Base-by-base conservation (phyloP, 2,797 vertebrate species). In the Gymnothorax javanicus region DNA sequence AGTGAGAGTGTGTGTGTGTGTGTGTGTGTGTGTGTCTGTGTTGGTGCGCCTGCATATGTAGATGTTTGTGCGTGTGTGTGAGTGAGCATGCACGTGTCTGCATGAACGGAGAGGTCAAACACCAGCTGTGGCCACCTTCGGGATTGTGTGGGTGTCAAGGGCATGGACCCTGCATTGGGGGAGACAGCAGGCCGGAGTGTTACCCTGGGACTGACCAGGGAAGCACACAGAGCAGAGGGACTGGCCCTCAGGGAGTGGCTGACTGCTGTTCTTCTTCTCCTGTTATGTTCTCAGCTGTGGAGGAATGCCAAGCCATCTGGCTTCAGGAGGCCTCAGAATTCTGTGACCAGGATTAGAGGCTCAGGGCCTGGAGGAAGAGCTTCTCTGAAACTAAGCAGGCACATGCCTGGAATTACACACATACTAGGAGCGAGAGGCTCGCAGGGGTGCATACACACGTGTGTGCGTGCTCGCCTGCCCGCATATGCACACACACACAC, bases 161-260 rank as follows among this genome's bases (percentile, higher is more conserved):
- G 73, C 67, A 85, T 52, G 90, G 90, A 84, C 89, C 62, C 4
- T 60, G 86, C 82, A 17, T 90, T 87, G 84, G 84, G 87, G 59
- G 87, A 83, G 88, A 90, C 89, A 88, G 87, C 88, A 90, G 88
- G 87, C 86, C 8, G 91, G 54, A 84, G 8, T 84, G 62, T 5
- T 1, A 52, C 23, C 25, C 33, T 13, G 11, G n/a, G 57, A 33
- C 60, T 15, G 5, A 27, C 4, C 88, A 93, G 91, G 87, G 83
- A 90, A 94, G 88, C 84, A 91, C 89, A 94, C 88, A 93, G 85
- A 88, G 89, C 57, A 87, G 88, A 85, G 90, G 90, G 92, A 92
- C 60, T 90, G 91, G 88, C 89, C 89, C 91, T 89, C 64, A n/a
- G 89, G 84, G 84, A n/a, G 17, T 43, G 56, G 50, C 50, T 15